Conservation (phyloP, 92 coral and sea anemone species). For the Muricea muricata region DNA sequence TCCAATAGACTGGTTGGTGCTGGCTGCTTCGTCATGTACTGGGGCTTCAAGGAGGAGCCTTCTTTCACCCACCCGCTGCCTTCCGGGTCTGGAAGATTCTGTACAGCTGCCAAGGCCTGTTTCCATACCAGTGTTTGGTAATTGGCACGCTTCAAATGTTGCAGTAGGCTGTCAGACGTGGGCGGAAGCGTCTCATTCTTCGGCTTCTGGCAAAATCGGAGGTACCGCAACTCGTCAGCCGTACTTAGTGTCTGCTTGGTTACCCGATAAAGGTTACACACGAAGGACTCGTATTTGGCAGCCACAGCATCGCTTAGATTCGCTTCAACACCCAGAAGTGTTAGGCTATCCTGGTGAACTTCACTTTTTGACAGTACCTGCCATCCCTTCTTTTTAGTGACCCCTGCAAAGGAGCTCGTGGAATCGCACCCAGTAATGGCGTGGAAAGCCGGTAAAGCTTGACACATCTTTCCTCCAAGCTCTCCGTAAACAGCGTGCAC, state of each 20-base stretch:
- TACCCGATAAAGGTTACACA: too few species aligned
- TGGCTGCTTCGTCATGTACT: conserved; percentile 60
- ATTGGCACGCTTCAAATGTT: conserved; percentile 30
- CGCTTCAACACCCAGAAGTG: too few species aligned
- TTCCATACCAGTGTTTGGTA: conserved; percentile 57
- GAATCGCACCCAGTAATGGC: conserved; percentile 66
- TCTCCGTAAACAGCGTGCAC: conserved; percentile 9
- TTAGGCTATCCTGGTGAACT: conserved; percentile 51
- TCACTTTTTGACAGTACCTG: conserved; percentile 6
- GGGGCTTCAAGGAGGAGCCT: conserved; percentile 41
- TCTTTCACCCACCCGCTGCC: conserved; percentile 68
- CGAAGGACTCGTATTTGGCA: too few species aligned
- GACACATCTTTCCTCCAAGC: conserved; percentile 46
- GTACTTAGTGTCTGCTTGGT: conserved; percentile 54
- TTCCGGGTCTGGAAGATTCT: conserved; percentile 63
- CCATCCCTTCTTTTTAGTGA: conserved; percentile 66
- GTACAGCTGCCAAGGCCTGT: conserved; percentile 66
- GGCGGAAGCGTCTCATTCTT: too few species aligned
- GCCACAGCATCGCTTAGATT: too few species aligned
- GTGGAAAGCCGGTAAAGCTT: conserved; percentile 52
- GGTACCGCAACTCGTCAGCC: conserved; percentile 4
- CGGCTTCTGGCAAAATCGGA: too few species aligned
- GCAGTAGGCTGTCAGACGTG: too few species aligned
- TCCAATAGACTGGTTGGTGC: conserved; percentile 67
- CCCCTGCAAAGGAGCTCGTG: conserved; percentile 54